Conservation (phyloP, 2,113 vertebrate species). For the Malurus elegans region DNA sequence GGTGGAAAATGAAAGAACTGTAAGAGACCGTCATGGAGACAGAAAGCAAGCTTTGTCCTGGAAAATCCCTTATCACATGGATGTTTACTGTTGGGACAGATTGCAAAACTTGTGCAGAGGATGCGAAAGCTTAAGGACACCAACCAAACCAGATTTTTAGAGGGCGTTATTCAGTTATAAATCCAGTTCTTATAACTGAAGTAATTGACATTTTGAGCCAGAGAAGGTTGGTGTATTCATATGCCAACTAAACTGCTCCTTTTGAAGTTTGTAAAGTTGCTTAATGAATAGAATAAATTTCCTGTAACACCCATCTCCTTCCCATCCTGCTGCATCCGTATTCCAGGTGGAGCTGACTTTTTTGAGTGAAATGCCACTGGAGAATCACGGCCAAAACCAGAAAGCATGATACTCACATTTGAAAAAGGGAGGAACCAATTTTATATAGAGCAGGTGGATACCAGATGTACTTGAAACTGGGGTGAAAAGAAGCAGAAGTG, state of each 20-base stretch:
- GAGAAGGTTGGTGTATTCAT: background rate
- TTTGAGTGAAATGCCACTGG: conserved; percentile 13
- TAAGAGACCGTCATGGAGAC: background rate
- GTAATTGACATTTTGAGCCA: background rate
- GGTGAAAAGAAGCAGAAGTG: conserved; percentile 45
- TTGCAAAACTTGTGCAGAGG: background rate
- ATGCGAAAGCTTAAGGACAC: background rate
- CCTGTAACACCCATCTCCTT: background rate
- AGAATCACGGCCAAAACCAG: background rate
- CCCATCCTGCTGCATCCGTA: background rate
- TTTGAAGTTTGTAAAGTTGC: background rate
- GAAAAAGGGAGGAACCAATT: conserved; percentile 21
- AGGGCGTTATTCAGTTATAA: background rate
- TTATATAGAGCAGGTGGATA: conserved; percentile 56
- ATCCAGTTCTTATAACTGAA: background rate
- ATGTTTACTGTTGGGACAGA: background rate
- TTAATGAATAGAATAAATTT: background rate
- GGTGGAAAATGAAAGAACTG: background rate
- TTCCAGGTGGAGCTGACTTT: conserved; percentile 12
- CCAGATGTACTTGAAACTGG: conserved; percentile 53
- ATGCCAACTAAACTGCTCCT: background rate
- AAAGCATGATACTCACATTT: background rate
- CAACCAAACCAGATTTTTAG: background rate
- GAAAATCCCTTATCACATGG: background rate
- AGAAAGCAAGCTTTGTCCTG: background rate